These are phyloP conservation scores for Macquaria ambigua DNA, from an alignment of 2,113 vertebrate species.

Conservation along the genomic window DNA sequence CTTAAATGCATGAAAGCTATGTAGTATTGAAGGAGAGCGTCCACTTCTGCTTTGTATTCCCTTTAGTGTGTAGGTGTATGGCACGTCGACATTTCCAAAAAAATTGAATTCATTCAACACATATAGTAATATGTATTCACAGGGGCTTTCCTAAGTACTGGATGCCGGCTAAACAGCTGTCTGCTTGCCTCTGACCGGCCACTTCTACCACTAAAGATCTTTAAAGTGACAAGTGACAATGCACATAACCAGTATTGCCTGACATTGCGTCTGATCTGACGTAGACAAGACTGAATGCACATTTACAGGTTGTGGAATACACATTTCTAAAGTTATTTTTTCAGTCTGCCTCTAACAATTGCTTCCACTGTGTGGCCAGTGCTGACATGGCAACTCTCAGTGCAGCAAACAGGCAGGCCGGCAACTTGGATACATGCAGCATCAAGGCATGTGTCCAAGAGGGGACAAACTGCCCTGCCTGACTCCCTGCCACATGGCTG, in stretches of 20 bases:
- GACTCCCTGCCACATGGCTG: conserved; percentile 26
- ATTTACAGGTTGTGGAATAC: conserved; percentile 11
- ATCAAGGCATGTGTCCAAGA: conserved; percentile 68
- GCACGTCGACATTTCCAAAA: background rate
- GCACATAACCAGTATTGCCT: conserved; percentile 9
- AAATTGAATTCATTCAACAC: background rate
- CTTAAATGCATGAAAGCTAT: background rate
- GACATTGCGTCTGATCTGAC: conserved; percentile 1
- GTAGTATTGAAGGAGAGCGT: background rate
- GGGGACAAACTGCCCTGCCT: conserved; percentile 44
- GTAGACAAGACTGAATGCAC: background rate
- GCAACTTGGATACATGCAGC: conserved; percentile 51
- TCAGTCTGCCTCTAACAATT: conserved; percentile 40
- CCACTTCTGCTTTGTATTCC: background rate
- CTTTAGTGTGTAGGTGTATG: background rate
- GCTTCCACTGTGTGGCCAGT: conserved; percentile 56
- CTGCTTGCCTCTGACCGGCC: background rate
- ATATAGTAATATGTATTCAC: background rate
- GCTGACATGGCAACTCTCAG: conserved; percentile 71
- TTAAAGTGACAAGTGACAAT: conserved; percentile 1
- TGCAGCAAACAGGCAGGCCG: conserved; percentile 45
- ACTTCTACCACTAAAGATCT: conserved; percentile 5
- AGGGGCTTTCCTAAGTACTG: background rate
- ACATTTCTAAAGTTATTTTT: conserved; percentile 38
- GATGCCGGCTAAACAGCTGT: background rate